Evolutionary conservation across 2,797 vertebrate species (phyloP).

Genomic region (Poecilia picta): DNA sequence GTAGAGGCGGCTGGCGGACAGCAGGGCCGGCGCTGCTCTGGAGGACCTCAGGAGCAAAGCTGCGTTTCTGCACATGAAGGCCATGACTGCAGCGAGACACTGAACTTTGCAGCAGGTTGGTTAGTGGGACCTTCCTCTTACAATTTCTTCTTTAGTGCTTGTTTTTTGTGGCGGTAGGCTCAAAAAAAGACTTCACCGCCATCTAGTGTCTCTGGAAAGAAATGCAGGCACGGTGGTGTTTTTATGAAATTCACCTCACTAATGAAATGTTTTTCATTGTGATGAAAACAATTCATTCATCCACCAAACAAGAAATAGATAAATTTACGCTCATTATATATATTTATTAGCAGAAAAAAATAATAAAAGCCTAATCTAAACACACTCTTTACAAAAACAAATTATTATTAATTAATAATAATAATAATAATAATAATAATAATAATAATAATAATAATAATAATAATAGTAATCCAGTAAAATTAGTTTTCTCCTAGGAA

Average conservation of each 20-base stretch:
- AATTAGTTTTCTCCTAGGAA: not conserved
- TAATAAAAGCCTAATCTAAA: not conserved
- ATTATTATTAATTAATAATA: too few relatives aligned
- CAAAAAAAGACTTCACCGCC: slow-evolving; percentile 3
- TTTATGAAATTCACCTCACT: not conserved
- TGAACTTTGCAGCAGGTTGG: not conserved
- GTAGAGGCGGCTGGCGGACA: slow-evolving; percentile 66
- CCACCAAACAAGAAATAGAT: not conserved
- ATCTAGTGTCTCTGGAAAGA: slow-evolving; percentile 23
- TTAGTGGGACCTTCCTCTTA: not conserved
- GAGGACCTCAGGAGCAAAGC: slow-evolving; percentile 63
- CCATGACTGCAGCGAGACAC: slow-evolving; percentile 46
- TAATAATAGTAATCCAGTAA: not conserved
- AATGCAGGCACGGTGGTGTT: not conserved
- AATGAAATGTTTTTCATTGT: not conserved
- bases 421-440: not conserved
- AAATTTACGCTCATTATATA: not conserved
- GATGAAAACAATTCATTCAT: not conserved
- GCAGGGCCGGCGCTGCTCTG: slow-evolving; percentile 43
- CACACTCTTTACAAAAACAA: not conserved
- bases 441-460: not conserved
- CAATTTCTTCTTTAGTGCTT: slow-evolving; percentile 6
- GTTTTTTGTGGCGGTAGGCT: rapidly evolving
- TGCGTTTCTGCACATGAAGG: slow-evolving; percentile 73
- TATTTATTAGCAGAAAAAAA: not conserved